A percentile compares a stretch with the other conserved stretches of the same genome.
These are phyloP conservation scores for Datnioides undecimradiatus DNA, from an alignment of 2,113 vertebrate species.

Conservation along the genomic window DNA sequence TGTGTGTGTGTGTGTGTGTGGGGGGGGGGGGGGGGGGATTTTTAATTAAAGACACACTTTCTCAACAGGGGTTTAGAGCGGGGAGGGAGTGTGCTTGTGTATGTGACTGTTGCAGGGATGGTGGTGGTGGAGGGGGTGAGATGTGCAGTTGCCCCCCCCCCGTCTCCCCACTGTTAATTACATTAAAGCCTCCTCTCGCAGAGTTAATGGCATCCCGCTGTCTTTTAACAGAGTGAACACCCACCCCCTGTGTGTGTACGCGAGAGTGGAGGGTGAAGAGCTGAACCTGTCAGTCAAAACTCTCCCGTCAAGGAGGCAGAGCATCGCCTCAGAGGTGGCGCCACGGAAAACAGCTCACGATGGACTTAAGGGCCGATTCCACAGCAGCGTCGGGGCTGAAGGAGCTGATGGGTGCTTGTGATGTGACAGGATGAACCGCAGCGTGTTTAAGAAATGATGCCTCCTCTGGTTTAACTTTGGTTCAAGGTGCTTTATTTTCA, in stretches of 20 bases:
- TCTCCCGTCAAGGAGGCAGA: background rate
- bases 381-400: no score
- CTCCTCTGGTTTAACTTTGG: no score
- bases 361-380: no score
- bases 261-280: background rate
- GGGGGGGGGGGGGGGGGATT: constrained; percentile 5
- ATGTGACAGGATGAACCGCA: no score
- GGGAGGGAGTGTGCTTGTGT: constrained; percentile 1
- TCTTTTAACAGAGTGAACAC: constrained; percentile 53
- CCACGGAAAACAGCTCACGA: background rate
- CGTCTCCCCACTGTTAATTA: constrained; percentile 72
- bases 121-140: background rate
- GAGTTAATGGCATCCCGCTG: constrained; percentile 72
- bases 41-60: constrained; percentile 78
- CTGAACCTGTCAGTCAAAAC: constrained; percentile 43
- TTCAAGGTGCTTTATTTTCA: no score
- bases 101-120: constrained; percentile 3
- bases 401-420: no score
- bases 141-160: constrained; percentile 25
- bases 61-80: constrained; percentile 40
- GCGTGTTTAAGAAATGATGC: no score
- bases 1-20: constrained; percentile 9
- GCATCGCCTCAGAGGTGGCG: background rate
- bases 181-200: constrained; percentile 65
- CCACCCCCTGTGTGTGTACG: constrained; percentile 18